A percentile compares a stretch with the other conserved stretches of the same genome.
phyloP scores from a whole-genome alignment of 2,888 invertebrate species.

The Cryptus viduatorius region DNA sequence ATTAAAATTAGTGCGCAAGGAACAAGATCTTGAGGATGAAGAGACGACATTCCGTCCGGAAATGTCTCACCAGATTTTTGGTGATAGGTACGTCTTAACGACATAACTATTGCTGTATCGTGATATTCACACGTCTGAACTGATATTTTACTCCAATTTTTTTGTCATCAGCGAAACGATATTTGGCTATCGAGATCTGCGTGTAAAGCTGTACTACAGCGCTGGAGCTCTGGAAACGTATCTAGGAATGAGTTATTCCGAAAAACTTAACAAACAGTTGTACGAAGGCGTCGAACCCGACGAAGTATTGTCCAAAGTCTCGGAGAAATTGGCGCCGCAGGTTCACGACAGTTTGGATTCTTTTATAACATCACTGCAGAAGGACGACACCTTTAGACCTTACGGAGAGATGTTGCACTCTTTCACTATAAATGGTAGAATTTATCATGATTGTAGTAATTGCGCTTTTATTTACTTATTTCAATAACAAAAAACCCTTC shows the following conservation, averaged over 20 bases:
- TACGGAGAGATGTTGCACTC: slow-evolving; percentile 90
- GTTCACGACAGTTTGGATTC: slow-evolving; percentile 90
- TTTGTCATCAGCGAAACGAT: slow-evolving; percentile 91
- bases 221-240: slow-evolving; percentile 94
- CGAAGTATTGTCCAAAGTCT: slow-evolving; percentile 90
- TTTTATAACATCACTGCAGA: slow-evolving; percentile 89
- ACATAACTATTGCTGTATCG: not conserved
- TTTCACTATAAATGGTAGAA: slow-evolving; percentile 86
- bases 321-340: slow-evolving; percentile 90
- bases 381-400: slow-evolving; percentile 92
- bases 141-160: slow-evolving; percentile 3
- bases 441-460: not conserved
- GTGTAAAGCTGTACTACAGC: slow-evolving; percentile 92
- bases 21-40: slow-evolving; percentile 89
- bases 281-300: slow-evolving; percentile 90
- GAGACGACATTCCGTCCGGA: slow-evolving; percentile 90
- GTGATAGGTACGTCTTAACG: slow-evolving; percentile 87
- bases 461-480: not conserved
- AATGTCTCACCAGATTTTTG: slow-evolving; percentile 97
- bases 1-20: slow-evolving; percentile 87
- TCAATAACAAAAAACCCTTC: too few relatives aligned
- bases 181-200: slow-evolving; percentile 95
- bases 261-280: slow-evolving; percentile 88
- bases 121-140: slow-evolving; percentile 4
- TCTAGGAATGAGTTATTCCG: slow-evolving; percentile 90